Evolutionary conservation across 2,888 invertebrate genomes (phyloP).

Genomic region (Chydorus sphaericus): DNA sequence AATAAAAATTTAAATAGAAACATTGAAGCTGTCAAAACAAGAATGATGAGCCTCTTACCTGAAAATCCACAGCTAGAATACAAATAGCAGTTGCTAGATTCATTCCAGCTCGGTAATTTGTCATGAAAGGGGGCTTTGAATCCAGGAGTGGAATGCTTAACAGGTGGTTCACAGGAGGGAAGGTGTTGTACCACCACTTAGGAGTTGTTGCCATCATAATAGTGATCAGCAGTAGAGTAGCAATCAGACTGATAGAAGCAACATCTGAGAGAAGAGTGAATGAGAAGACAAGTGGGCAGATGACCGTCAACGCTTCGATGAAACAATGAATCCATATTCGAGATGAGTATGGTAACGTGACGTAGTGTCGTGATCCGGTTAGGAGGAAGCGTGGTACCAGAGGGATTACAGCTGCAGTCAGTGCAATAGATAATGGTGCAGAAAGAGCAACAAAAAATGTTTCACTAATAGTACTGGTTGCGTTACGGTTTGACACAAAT

Average conservation of each 20-base stretch:
- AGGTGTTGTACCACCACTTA: not conserved
- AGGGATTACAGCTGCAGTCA: conserved; percentile 5
- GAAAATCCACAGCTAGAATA: conserved; percentile 90
- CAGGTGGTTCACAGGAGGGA: not conserved
- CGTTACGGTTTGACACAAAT: conserved; percentile 40
- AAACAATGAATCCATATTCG: conserved; percentile 26
- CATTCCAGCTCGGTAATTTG: conserved; percentile 51
- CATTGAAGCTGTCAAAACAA: too few species aligned
- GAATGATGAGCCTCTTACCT: too few species aligned
- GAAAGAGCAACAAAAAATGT: conserved; percentile 31
- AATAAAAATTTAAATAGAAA: too few species aligned
- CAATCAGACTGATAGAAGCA: not conserved
- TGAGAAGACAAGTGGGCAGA: conserved; percentile 27
- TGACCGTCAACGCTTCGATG: conserved; percentile 26
- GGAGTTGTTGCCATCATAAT: not conserved
- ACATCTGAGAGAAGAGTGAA: conserved; percentile 27
- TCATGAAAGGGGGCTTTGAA: conserved; percentile 32
- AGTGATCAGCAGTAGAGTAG: not conserved
- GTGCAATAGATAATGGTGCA: conserved; percentile 15
- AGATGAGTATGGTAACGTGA: conserved; percentile 30
- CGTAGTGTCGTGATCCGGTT: conserved; percentile 4
- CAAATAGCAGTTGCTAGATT: conserved; percentile 59
- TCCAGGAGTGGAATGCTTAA: not conserved
- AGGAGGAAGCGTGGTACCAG: too few species aligned
- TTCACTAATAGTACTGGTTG: conserved; percentile 38